Conservation (phyloP, 1,140 invertebrate species). For the Drosophila nigromelanica region DNA sequence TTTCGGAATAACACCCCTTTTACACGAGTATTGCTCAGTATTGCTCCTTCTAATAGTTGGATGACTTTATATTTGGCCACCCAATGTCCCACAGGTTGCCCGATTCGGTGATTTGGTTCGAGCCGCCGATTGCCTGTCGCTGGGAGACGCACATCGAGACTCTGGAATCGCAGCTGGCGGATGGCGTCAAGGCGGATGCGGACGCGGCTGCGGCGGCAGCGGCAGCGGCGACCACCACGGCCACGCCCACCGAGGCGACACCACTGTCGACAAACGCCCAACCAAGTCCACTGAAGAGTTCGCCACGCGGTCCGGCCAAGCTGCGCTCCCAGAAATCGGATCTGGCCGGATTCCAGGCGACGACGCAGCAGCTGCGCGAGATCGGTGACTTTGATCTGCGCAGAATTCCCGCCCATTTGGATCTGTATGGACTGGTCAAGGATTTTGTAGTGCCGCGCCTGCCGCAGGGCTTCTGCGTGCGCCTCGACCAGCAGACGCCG, state of each 20-base stretch:
- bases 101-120: conserved; percentile 91
- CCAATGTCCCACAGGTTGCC: conserved; percentile 84
- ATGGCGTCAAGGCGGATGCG: conserved; percentile 53
- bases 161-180: conserved; percentile 66
- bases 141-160: conserved; percentile 86
- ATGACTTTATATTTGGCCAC: too few relatives aligned
- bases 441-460: conserved; percentile 80
- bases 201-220: conserved; percentile 10
- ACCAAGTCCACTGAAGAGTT: conserved; percentile 75
- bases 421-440: conserved; percentile 75
- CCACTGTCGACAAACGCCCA: conserved; percentile 73
- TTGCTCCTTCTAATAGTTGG: too few relatives aligned
- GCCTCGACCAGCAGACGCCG: conserved; percentile 61
- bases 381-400: conserved; percentile 78
- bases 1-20: too few relatives aligned
- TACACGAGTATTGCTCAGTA: too few relatives aligned
- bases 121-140: conserved; percentile 91
- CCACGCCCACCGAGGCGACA: conserved; percentile 66
- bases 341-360: conserved; percentile 13
- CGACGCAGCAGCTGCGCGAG: conserved; percentile 59
- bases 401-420: conserved; percentile 72
- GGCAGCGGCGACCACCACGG: conserved; percentile 50
- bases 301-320: conserved; percentile 65
- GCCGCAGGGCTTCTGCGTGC: conserved; percentile 77
- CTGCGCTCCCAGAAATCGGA: conserved; percentile 64